phyloP scores from a whole-genome alignment of 2,797 vertebrate species.

The Eurystomus glaucurus region DNA sequence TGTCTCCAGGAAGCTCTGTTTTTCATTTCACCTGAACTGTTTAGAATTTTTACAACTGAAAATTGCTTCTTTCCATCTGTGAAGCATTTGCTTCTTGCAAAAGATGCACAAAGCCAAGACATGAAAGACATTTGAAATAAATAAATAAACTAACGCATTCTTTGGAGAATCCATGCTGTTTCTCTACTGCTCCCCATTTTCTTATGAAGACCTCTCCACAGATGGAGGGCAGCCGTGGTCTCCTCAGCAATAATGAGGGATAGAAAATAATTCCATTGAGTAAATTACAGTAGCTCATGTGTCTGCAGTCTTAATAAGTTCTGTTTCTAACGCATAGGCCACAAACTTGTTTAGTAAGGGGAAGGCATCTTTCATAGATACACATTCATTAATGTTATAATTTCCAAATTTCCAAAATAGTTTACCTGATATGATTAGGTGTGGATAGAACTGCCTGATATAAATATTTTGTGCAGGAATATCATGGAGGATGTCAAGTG shows the following conservation, averaged over 20 bases:
- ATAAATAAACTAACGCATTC: slow-evolving; percentile 71
- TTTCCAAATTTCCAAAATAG: not conserved
- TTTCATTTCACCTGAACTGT: slow-evolving; percentile 80
- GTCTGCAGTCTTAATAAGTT: not conserved
- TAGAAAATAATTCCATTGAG: slow-evolving; percentile 36
- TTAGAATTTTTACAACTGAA: slow-evolving; percentile 77
- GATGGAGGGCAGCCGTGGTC: slow-evolving; percentile 45
- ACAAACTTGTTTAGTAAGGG: not conserved
- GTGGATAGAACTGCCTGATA: not conserved
- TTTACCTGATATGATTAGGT: not conserved
- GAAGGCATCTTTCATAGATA: not conserved
- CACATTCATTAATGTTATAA: not conserved
- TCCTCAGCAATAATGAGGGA: not conserved
- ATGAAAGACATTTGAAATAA: slow-evolving; percentile 73
- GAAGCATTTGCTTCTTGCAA: slow-evolving; percentile 73
- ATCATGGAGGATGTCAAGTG: not conserved
- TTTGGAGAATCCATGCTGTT: slow-evolving; percentile 70
- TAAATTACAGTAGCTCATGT: slow-evolving; percentile 42
- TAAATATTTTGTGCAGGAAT: not conserved
- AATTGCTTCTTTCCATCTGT: slow-evolving; percentile 69
- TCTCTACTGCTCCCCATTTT: slow-evolving; percentile 71
- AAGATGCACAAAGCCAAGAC: slow-evolving; percentile 73
- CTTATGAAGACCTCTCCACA: slow-evolving; percentile 53
- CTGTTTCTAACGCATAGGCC: not conserved
- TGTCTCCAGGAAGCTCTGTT: slow-evolving; percentile 67